These are phyloP conservation scores for Phataginus tricuspis DNA, from an alignment of 2,797 vertebrate species.

Conservation along the genomic window DNA sequence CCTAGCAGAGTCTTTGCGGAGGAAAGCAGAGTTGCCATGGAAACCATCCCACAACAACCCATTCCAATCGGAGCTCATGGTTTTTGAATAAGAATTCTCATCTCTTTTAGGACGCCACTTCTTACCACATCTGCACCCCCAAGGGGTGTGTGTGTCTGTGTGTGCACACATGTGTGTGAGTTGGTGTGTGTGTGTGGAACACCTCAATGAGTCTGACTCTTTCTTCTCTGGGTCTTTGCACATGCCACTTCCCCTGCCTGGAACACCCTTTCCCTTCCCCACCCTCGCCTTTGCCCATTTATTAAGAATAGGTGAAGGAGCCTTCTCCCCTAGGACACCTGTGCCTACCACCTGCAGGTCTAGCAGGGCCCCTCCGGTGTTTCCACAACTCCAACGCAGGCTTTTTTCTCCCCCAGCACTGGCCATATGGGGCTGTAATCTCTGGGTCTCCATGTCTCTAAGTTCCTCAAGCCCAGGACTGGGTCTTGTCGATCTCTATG, in stretches of 20 bases:
- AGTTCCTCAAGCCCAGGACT: background rate
- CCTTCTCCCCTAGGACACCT: background rate
- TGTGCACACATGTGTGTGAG: no score
- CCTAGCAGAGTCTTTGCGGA: background rate
- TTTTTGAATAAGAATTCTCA: background rate
- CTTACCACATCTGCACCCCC: background rate
- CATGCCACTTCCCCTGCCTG: accelerated
- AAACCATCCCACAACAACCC: conserved; percentile 34
- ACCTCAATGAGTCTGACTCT: background rate
- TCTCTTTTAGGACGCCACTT: background rate
- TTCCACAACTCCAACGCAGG: accelerated
- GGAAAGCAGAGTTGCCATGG: conserved; percentile 29
- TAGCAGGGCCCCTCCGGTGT: background rate
- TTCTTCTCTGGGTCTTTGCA: background rate
- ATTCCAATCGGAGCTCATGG: background rate
- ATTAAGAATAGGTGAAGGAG: background rate
- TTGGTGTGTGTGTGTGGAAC: background rate
- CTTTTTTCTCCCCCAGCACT: background rate
- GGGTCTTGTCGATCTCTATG: background rate
- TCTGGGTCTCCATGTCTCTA: background rate
- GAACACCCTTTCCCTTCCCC: background rate
- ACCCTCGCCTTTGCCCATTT: no score
- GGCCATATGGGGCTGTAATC: accelerated
- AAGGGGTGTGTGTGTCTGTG: accelerated
- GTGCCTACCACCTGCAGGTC: accelerated